Base-by-base conservation (phyloP, 2,888 invertebrate genomes). In the Drosophila maculinotata region DNA sequence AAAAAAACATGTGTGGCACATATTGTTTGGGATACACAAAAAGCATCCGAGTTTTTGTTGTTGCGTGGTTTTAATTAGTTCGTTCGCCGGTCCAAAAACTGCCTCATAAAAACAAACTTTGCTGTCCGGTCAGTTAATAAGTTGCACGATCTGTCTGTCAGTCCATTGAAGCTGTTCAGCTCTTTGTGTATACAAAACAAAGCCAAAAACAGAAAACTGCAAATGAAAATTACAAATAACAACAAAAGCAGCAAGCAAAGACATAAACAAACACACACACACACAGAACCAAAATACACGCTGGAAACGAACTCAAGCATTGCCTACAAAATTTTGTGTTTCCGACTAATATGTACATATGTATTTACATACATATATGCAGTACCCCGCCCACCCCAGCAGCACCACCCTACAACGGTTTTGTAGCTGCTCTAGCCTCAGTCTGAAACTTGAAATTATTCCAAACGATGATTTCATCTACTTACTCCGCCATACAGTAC, bases 401-500 rank as follows among this genome's bases (percentile, higher is more conserved):
- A 20, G n/a, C 35, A 51, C 31, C 26, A 17, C 31, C 54, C 35
- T 8, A 26, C 14, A 47, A 30, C 33, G 41, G 26, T 39, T 42
- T 14, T 12, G 47, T 54, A 63, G 39, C 48, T 42, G 47, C 28
- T 42, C 25, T 58, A 52, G 69, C 57, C 38, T 30, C 58, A 20
- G 53, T 64, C 48, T 53, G 74, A 66, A 82, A 85, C 86, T 70
- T 70, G 77, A 79, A 83, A 71, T 79, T 75, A 87, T 85, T 87
- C 70, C 68, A 71, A 71, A 69, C 78, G 83, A 84, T 84, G 83
- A 84, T 88, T 84, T 84, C 83, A 84, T 84, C 78, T 68, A 72
- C 72, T 72, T 78, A 81, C 87, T 82, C 79, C 81, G 56, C 75
- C 51, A 59, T 53, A 57, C 41, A 63, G 36, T 39, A 62, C 42